These are phyloP conservation scores for Drosophila nebulosa DNA, from an alignment of 1,140 invertebrate genomes.

Conservation along the genomic window DNA sequence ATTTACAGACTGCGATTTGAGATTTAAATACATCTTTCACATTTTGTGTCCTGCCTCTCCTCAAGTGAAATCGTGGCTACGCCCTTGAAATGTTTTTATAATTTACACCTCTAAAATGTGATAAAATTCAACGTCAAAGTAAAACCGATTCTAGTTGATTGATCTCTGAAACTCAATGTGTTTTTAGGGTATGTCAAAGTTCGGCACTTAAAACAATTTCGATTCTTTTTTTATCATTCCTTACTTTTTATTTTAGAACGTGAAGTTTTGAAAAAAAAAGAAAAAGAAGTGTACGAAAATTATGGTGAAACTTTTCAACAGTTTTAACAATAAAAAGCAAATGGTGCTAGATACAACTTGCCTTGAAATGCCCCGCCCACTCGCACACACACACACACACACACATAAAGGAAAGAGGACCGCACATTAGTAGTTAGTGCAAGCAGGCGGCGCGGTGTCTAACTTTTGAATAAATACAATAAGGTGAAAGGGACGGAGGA, in stretches of 20 bases:
- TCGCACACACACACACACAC: conserved; percentile 9
- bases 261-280: conserved; percentile 23
- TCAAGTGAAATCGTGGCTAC: no score
- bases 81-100: no score
- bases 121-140: no score
- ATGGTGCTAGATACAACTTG: conserved; percentile 66
- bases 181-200: not conserved
- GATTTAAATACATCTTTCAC: no score
- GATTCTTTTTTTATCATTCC: not conserved
- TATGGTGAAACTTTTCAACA: conserved; percentile 73
- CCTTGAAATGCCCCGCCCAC: conserved; percentile 40
- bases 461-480: conserved; percentile 78
- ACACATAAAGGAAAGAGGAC: conserved; percentile 43
- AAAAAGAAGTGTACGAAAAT: conserved; percentile 47
- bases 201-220: not conserved
- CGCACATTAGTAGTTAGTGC: conserved; percentile 78
- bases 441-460: conserved; percentile 72
- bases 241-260: conserved; percentile 34
- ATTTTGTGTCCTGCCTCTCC: no score
- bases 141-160: no score
- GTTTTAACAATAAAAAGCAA: conserved; percentile 77
- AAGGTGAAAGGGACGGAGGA: conserved; percentile 3
- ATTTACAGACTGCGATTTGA: no score
- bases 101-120: no score
- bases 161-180: not conserved